Base-by-base conservation (phyloP, 2,888 invertebrate genomes). In the Temnothorax unifasciatus region DNA sequence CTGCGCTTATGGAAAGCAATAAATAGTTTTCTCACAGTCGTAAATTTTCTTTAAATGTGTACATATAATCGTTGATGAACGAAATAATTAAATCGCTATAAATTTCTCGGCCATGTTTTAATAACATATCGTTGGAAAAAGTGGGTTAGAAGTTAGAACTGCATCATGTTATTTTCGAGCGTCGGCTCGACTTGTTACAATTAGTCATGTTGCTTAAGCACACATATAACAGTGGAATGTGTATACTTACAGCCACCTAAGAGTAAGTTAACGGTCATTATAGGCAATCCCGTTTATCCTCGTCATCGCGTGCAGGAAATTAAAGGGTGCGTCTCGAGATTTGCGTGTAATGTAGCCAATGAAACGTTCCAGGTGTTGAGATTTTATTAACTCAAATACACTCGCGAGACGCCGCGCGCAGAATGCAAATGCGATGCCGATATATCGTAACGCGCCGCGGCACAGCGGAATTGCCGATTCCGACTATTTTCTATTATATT, bases 291-390 rank as follows among this genome's bases (percentile, higher is more conserved):
- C 76, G 86, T 74, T 82, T 73, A 86, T 86, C 74, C 74, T 84
- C 79, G 73, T 81, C 83, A 89, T 89, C 89, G 92, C 92, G 92
- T 92, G 92, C 91, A 88, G 91, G 38, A 92, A 92, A 92, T 92
- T 91, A 87, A 86, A 47, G 89, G 88, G 83, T 87, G 41, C 84
- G 57, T 61, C 68, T 74, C 34, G 64, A 83, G 84, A 89, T 89
- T 89, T 82, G 85, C 86, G 87, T 86, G 86, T 88, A 81, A 87
- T 81, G 84, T 87, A 34, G 73, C 81, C 83, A 84, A 87, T 89
- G 89, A 89, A 84, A 85, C 84, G 84, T 86, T 87, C 83, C 77
- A 83, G 84, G 87, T 86, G 82, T 84, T 81, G 84, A 87, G 82
- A 86, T 89, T 89, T 89, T 85, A 89, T 89, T 89, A 89, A 75